Conservation (phyloP, 2,797 vertebrate species). For the Babyrousa celebensis region DNA sequence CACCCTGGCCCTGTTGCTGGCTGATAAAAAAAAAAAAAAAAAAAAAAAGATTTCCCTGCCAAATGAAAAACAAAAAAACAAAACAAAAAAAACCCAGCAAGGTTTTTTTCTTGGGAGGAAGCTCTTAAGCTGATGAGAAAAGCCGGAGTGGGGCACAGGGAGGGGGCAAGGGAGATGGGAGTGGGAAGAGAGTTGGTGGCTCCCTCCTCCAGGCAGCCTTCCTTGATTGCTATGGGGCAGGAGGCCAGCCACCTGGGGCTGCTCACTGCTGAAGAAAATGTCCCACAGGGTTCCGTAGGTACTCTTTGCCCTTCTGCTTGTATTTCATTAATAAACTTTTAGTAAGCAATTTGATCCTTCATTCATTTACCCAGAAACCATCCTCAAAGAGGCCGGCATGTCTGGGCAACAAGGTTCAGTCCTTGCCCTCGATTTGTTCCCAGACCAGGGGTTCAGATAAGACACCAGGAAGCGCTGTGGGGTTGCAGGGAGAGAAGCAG, state of each 20-base stretch:
- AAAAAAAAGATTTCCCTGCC: conserved; percentile 14
- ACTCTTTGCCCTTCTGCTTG: neutral
- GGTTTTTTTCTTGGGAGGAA: neutral
- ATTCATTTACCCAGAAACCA: neutral
- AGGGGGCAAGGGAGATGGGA: neutral
- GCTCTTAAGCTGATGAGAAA: neutral
- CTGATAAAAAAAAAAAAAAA: conserved; percentile 60
- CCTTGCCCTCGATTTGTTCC: neutral
- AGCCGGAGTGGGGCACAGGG: accelerated
- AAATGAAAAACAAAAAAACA: conserved; percentile 21
- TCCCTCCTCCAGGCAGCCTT: conserved; percentile 50
- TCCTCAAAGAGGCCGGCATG: neutral
- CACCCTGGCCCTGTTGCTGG: neutral
- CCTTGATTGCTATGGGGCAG: conserved; percentile 3
- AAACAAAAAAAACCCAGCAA: neutral
- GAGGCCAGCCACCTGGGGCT: neutral
- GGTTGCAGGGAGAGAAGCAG: accelerated
- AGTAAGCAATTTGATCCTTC: neutral
- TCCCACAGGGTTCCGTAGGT: neutral
- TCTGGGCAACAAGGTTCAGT: neutral
- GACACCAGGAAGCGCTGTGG: neutral
- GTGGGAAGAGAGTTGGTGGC: neutral
- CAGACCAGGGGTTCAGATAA: neutral
- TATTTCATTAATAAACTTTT: neutral
- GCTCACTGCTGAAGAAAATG: neutral